Evolutionary conservation across 2,797 vertebrate genomes (phyloP).

Genomic region (Onychomys arenicola): DNA sequence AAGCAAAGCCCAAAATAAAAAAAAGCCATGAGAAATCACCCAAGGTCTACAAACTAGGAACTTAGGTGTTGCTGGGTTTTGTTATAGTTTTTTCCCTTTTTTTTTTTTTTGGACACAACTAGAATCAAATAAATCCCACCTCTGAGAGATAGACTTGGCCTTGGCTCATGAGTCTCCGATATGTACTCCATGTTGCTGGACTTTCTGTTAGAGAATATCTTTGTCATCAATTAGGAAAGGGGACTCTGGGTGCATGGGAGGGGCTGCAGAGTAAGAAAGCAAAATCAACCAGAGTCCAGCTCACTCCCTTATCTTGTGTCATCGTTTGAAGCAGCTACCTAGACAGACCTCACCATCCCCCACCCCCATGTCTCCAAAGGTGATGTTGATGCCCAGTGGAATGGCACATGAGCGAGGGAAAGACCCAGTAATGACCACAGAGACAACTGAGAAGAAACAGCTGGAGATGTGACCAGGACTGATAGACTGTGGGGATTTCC

Average conservation of each 20-base stretch:
- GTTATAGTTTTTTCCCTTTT: too few relatives aligned
- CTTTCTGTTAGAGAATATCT: not conserved
- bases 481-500: not conserved
- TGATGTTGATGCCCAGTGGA: not conserved
- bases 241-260: not conserved
- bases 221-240: not conserved
- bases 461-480: not conserved
- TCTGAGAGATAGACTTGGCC: constrained; percentile 31
- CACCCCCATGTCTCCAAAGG: not conserved
- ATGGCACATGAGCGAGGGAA: not conserved
- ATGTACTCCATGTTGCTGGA: not conserved
- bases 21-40: constrained; percentile 68
- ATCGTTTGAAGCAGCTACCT: not conserved
- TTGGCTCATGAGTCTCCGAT: not conserved
- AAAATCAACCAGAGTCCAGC: not conserved
- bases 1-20: constrained; percentile 56
- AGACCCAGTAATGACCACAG: not conserved
- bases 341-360: not conserved
- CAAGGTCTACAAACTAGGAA: constrained; percentile 63
- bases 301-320: not conserved
- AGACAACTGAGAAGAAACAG: not conserved
- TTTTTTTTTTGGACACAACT: not conserved
- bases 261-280: not conserved
- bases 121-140: constrained; percentile 59
- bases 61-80: not conserved